phyloP scores from a whole-genome alignment of 2,113 vertebrate genomes.

The Periophthalmodon schlosseri region DNA sequence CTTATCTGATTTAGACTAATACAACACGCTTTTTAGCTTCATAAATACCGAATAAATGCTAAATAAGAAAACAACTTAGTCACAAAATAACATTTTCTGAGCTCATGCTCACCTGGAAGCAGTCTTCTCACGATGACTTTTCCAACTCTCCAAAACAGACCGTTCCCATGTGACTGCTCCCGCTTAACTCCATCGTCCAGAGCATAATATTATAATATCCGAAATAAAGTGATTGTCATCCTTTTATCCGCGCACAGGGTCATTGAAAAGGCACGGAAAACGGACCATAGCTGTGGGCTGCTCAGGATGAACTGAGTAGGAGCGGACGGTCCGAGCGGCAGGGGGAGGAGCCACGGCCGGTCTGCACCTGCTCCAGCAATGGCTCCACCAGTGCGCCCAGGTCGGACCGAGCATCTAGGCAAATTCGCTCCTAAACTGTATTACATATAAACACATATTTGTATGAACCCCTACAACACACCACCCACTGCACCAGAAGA shows the following conservation, averaged over 20 bases:
- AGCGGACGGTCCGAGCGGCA: conserved; percentile 29
- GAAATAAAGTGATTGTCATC: conserved; percentile 8
- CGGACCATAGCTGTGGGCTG: conserved; percentile 26
- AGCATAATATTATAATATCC: background rate
- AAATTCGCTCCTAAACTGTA: too few relatives aligned
- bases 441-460: background rate
- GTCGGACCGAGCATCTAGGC: too few relatives aligned
- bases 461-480: background rate
- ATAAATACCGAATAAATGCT: background rate
- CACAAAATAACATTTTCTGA: too few relatives aligned
- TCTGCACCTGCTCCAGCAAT: background rate
- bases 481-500: background rate
- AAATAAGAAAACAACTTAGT: background rate
- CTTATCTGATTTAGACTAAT: too few relatives aligned
- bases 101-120: conserved; percentile 48
- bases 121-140: conserved; percentile 39
- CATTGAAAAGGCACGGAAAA: conserved; percentile 15
- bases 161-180: conserved; percentile 1
- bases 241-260: background rate
- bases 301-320: conserved; percentile 39
- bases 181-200: conserved; percentile 50
- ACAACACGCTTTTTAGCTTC: background rate
- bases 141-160: background rate
- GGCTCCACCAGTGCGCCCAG: too few relatives aligned
- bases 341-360: conserved; percentile 58